A percentile compares a stretch with the other conserved stretches of the same genome.
Evolutionary conservation across 2,113 vertebrate genomes (phyloP).

Genomic region (Epinephelus lanceolatus): DNA sequence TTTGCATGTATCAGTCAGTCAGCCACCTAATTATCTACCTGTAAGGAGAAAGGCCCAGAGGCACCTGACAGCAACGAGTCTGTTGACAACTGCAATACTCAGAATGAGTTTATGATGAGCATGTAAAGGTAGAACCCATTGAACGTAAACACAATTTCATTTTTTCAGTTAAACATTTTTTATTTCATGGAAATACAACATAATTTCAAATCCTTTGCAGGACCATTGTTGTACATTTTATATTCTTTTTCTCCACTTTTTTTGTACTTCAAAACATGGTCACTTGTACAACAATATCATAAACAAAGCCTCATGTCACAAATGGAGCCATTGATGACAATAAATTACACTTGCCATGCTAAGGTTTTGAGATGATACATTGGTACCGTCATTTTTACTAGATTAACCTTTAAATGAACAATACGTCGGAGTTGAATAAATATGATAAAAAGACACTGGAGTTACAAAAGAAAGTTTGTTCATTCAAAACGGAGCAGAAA

Average conservation of each 20-base stretch:
- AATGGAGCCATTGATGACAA: slow-evolving; percentile 87
- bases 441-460: slow-evolving; percentile 80
- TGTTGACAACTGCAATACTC: neutral
- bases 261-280: slow-evolving; percentile 86
- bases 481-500: slow-evolving; percentile 75
- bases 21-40: too few species aligned
- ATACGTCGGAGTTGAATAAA: slow-evolving; percentile 81
- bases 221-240: slow-evolving; percentile 85
- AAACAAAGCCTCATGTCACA: slow-evolving; percentile 88
- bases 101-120: neutral
- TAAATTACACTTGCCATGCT: slow-evolving; percentile 89
- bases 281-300: slow-evolving; percentile 89
- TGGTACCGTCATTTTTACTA: slow-evolving; percentile 75
- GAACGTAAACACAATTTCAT: neutral
- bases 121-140: slow-evolving; percentile 1
- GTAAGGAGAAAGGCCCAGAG: neutral
- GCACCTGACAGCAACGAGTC: neutral
- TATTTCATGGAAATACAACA: slow-evolving; percentile 91
- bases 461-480: slow-evolving; percentile 79
- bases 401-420: slow-evolving; percentile 79
- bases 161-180: slow-evolving; percentile 84
- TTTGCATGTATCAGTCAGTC: neutral
- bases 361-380: slow-evolving; percentile 81
- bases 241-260: slow-evolving; percentile 72
- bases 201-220: slow-evolving; percentile 82